Evolutionary conservation across 2,797 vertebrate species (phyloP), one percentile per base, ranked within the genome.

Genomic region (Hypotaenidia philippensis): DNA sequence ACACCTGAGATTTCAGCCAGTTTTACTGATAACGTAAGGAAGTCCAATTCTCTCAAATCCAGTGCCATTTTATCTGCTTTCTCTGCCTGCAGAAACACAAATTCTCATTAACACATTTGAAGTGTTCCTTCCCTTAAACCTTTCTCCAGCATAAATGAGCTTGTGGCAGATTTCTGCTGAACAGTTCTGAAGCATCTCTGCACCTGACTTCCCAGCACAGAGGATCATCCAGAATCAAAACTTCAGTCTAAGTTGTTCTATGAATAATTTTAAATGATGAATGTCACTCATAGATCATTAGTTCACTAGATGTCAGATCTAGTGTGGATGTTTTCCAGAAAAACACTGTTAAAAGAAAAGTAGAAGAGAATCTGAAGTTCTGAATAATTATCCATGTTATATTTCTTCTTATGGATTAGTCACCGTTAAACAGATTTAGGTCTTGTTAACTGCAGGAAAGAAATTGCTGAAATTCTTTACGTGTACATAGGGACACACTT

Each of bases 391-490:
- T 79, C 70, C n/a, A 59, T 0, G 0, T 77, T 83, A 27, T 94
- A 87, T 41, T 86, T 34, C 71, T 92, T 96, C 94, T 83, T 77
- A 61, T 56, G 78, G 53, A 84, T 93, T 94, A 68, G 31, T 94
- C 56, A 87, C 40, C 71, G 49, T 95, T 96, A 86, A 93, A 55
- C 18, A 94, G 83, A 84, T 93, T 93, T 95, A 94, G 47, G 20
- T 91, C 90, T 89, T 95, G 72, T 65, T 92, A 96, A 90, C 56
- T 21, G 4, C 27, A 17, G 55, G 65, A 89, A 92, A 91, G 79
- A 94, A 91, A 90, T 55, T 69, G 79, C 49, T 87, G 66, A 93
- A 90, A 79, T 93, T 91, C 66, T 96, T 96, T 87, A 94, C 77
- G 0, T 83, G 85, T 92, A 83, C 59, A 19, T 47, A 69, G 95